Conservation (phyloP, 64 coral and sea anemone species). For the Actinia tenebrosa region DNA sequence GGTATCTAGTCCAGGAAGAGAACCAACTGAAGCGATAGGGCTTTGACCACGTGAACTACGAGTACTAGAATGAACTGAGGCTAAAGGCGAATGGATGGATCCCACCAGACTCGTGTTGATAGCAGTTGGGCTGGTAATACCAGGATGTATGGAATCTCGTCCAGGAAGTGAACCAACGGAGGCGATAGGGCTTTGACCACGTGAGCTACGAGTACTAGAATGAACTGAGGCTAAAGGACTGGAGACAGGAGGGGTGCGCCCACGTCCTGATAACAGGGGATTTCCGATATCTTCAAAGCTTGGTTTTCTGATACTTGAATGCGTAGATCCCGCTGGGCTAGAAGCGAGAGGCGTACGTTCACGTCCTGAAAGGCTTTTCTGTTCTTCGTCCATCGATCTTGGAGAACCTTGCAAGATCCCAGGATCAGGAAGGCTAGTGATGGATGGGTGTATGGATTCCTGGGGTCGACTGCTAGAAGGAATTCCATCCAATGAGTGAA, state of each 20-base stretch:
- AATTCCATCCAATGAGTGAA: not conserved
- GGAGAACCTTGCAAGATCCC: not conserved
- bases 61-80: not conserved
- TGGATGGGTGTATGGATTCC: not conserved
- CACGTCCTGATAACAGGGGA: not conserved
- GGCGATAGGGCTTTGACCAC: not conserved
- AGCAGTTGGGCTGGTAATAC: not conserved
- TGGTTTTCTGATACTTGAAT: not conserved
- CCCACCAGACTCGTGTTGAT: not conserved
- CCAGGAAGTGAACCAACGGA: not conserved
- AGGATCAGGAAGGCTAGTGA: constrained; percentile 6
- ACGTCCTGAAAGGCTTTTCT: not conserved
- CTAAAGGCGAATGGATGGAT: not conserved
- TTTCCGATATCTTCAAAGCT: not conserved
- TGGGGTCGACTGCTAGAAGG: not conserved
- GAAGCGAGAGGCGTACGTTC: not conserved
- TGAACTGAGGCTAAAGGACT: not conserved
- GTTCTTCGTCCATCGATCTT: not conserved
- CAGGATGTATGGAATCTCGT: not conserved
- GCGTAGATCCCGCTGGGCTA: not conserved
- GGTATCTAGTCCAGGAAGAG: not conserved
- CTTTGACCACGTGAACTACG: not conserved
- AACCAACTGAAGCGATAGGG: not conserved
- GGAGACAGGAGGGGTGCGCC: not conserved
- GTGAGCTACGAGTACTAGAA: not conserved